phyloP scores from a whole-genome alignment of 64 coral and sea anemone species.

The Stichodactyla mertensii region DNA sequence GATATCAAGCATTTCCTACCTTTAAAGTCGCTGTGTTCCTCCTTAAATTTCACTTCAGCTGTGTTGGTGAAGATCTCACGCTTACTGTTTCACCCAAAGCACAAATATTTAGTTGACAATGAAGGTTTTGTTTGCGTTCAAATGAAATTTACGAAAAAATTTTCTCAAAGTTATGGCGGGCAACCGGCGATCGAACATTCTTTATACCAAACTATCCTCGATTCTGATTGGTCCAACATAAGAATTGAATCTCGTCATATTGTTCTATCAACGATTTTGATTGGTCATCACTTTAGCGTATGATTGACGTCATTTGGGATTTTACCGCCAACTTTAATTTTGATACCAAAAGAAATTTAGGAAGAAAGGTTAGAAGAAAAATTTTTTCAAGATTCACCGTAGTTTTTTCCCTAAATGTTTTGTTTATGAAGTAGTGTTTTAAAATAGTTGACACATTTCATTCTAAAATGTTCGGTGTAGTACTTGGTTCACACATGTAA shows the following conservation, averaged over 20 bases:
- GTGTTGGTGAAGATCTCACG: neutral
- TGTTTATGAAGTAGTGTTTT: neutral
- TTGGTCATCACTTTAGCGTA: neutral
- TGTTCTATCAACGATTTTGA: neutral
- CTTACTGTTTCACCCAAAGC: neutral
- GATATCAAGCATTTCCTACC: neutral
- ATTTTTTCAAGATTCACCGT: neutral
- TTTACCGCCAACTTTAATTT: slow-evolving; percentile 6
- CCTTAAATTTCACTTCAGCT: neutral
- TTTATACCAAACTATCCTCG: slow-evolving; percentile 2
- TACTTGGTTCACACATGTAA: neutral
- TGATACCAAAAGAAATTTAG: neutral
- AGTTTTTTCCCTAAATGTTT: neutral
- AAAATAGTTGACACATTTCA: neutral
- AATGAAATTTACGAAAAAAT: neutral
- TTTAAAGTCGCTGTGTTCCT: neutral
- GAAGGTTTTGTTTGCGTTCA: neutral
- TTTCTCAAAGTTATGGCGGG: neutral
- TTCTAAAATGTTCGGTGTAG: neutral
- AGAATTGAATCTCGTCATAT: neutral
- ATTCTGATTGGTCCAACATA: neutral
- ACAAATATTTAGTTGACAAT: slow-evolving; percentile 1
- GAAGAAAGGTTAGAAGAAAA: neutral
- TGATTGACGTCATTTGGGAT: neutral
- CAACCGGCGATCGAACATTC: neutral